Evolutionary conservation across 2,113 vertebrate genomes (phyloP).

Genomic region (Mugil cephalus): DNA sequence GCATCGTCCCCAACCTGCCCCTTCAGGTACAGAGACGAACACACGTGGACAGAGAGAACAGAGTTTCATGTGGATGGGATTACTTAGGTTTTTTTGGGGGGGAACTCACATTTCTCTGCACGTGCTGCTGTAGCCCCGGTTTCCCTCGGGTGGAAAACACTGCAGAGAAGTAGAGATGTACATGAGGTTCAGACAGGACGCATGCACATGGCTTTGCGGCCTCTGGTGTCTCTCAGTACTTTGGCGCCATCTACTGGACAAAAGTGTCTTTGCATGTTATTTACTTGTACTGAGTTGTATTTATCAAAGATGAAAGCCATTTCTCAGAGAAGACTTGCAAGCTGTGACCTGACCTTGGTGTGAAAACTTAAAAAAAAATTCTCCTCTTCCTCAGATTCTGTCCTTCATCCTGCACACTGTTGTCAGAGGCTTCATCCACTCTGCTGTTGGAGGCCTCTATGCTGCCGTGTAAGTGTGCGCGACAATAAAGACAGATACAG

Average conservation of each 20-base stretch:
- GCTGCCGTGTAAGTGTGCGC: constrained; percentile 93
- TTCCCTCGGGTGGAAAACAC: constrained; percentile 4
- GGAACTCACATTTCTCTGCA: constrained; percentile 8
- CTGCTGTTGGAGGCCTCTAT: constrained; percentile 94
- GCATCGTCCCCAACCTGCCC: constrained; percentile 89
- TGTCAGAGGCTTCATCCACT: constrained; percentile 98
- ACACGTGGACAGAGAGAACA: background rate
- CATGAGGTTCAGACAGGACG: constrained; percentile 24
- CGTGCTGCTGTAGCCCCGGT: constrained; percentile 27
- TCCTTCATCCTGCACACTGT: constrained; percentile 97
- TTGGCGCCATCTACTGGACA: constrained; percentile 69
- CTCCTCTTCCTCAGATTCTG: constrained; percentile 86
- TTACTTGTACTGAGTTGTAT: constrained; percentile 11
- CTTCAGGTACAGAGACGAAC: constrained; percentile 87
- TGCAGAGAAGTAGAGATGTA: constrained; percentile 44
- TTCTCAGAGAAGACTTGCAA: background rate
- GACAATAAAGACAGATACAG: background rate
- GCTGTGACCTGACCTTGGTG: background rate
- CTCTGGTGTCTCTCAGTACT: constrained; percentile 52
- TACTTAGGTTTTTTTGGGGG: background rate
- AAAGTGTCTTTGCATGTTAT: constrained; percentile 16
- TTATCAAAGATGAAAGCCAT: constrained; percentile 32
- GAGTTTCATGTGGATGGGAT: no score
- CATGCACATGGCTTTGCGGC: constrained; percentile 75
- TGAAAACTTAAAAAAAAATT: background rate